phyloP scores from a whole-genome alignment of 2,797 vertebrate species.

The Sternarchorhynchus goeldii region DNA sequence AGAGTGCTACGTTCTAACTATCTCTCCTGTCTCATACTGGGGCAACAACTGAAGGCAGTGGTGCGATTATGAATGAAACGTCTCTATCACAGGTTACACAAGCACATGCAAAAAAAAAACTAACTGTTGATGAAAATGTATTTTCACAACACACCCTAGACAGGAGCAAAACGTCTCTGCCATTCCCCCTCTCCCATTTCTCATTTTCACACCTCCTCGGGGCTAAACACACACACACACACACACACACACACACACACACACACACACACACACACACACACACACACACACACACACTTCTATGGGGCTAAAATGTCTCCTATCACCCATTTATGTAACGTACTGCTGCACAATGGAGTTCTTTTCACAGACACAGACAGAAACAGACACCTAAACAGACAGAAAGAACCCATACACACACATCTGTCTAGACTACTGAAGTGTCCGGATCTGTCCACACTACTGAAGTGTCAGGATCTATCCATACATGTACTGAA shows the following conservation, averaged over 20 bases:
- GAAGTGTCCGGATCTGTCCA: no score
- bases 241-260: background rate
- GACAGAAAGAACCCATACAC: background rate
- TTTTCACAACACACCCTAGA: constrained; percentile 62
- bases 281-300: background rate
- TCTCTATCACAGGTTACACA: constrained; percentile 23
- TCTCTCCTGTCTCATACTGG: background rate
- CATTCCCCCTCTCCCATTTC: constrained; percentile 63
- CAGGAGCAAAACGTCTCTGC: constrained; percentile 73
- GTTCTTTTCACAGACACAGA: constrained; percentile 1
- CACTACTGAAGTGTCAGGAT: background rate
- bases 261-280: constrained; percentile 12
- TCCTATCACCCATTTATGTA: constrained; percentile 46
- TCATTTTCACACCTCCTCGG: constrained; percentile 71
- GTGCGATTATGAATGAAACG: no score
- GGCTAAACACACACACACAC: constrained; percentile 44
- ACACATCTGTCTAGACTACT: no score
- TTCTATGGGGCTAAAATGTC: constrained; percentile 21
- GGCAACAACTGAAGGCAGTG: no score
- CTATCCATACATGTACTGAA: background rate
- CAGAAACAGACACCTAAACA: background rate
- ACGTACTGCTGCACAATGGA: constrained; percentile 23
- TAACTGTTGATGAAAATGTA: constrained; percentile 70
- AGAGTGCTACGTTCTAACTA: background rate
- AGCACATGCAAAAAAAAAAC: constrained; percentile 39